phyloP scores from a whole-genome alignment of 2,797 vertebrate species.

The Poecilia wingei region DNA sequence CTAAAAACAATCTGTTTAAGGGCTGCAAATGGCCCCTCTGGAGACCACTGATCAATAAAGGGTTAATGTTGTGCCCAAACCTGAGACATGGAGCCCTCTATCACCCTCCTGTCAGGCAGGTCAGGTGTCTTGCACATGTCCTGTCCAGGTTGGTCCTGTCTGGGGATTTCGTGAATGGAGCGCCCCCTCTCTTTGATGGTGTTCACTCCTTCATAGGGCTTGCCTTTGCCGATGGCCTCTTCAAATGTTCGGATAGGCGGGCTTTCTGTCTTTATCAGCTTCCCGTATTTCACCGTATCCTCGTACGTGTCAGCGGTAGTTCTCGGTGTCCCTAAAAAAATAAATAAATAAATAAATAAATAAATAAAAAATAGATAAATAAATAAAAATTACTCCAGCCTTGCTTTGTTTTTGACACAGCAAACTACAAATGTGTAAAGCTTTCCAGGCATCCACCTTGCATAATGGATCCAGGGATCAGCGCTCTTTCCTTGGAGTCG shows the following conservation, averaged over 20 bases:
- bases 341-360: too few relatives aligned
- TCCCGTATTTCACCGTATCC: constrained; percentile 92
- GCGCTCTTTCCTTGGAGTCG: constrained; percentile 91
- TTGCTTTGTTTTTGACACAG: background rate
- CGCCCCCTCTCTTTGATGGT: constrained; percentile 99
- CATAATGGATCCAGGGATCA: constrained; percentile 96
- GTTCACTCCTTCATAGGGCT: constrained; percentile 94
- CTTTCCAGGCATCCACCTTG: constrained; percentile 83
- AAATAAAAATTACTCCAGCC: constrained; percentile 4
- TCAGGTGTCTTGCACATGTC: constrained; percentile 94
- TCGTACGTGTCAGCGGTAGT: constrained; percentile 90
- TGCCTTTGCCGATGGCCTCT: constrained; percentile 95
- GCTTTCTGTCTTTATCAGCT: constrained; percentile 96
- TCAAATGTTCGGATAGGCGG: constrained; percentile 93
- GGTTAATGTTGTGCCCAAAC: constrained; percentile 42
- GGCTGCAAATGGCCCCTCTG: too few relatives aligned
- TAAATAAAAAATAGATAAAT: too few relatives aligned
- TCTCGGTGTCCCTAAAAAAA: constrained; percentile 90
- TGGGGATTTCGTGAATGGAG: constrained; percentile 97
- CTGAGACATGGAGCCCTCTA: constrained; percentile 94
- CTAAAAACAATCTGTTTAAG: too few relatives aligned
- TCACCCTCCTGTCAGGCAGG: constrained; percentile 84
- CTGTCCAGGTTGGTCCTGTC: constrained; percentile 89
- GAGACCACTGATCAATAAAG: background rate
- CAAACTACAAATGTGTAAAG: background rate